Base-by-base conservation (phyloP, 1,140 invertebrate species). In the Pogonomyrmex californicus region DNA sequence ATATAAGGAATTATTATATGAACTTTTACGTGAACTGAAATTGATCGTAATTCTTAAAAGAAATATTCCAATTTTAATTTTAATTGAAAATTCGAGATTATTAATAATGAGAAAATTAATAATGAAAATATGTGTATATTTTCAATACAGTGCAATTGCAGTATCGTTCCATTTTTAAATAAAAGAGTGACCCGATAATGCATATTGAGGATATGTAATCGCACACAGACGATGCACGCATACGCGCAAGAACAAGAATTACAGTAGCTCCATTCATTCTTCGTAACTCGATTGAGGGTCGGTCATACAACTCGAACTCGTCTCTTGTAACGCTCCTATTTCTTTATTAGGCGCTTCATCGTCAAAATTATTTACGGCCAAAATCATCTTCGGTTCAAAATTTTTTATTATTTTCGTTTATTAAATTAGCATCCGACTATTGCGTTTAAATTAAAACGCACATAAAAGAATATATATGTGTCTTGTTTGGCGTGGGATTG, bases 251-350 rank as follows among this genome's bases (percentile, higher is more conserved):
- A 62, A 77, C 81, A 77, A 65, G 85, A 86, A 90, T 87, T 68
- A 92, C 91, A 92, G 91, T 92, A 90, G 86, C 70, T 88, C 86
- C 91, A 92, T 92, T 92, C 91, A 92, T 92, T 88, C 78, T 63
- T 47, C 62, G 91, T 87, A 86, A 88, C 85, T 85, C 91, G 88
- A 91, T 92, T 89, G 88, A 92, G 75, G 51, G 68, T 87, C 85
- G 66, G 63, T 70, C 56, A 60, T 30, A 68, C 77, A 71, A 60
- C 62, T 78, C 77, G 17, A 78, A 60, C 65, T 41, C 47, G 49
- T 88, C 76, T 66, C 66, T 23, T 51, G 87, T 56, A 58, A 33
- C 62, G 44, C 82, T 88, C 75, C 73, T 70, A 90, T 71, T 90
- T 79, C 75, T 62, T 85, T 85, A 60, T 89, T 56, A 54, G 33